Evolutionary conservation across 1,140 invertebrate species (phyloP).

Genomic region (Agrilus planipennis): DNA sequence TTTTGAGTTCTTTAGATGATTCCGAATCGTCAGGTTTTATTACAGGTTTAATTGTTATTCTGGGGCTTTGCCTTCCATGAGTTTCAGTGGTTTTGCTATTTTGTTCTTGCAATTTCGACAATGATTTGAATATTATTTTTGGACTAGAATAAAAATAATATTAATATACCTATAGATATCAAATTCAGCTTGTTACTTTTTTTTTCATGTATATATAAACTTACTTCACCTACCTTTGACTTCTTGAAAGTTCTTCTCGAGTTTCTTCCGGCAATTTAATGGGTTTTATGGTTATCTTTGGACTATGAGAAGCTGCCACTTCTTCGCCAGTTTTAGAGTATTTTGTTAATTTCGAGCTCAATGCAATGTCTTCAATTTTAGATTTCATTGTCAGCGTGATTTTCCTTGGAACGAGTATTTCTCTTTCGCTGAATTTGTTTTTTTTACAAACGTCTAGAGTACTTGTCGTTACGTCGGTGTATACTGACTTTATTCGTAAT

Average conservation of each 20-base stretch:
- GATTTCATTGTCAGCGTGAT: background rate
- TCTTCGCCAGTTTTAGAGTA: conserved; percentile 2
- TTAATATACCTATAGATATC: too few species aligned
- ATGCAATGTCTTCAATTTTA: background rate
- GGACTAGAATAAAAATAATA: too few species aligned
- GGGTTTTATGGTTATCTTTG: conserved; percentile 31
- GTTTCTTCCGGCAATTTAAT: conserved; percentile 22
- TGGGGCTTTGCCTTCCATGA: conserved; percentile 21
- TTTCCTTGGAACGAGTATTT: background rate
- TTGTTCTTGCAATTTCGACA: conserved; percentile 22
- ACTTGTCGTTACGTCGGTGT: too few species aligned
- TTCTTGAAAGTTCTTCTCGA: conserved; percentile 1
- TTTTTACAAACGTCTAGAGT: background rate
- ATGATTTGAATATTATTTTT: conserved; percentile 31
- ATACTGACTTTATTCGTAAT: background rate
- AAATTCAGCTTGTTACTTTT: too few species aligned
- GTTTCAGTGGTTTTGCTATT: conserved; percentile 12
- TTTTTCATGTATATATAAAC: too few species aligned
- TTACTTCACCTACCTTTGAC: too few species aligned
- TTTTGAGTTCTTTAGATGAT: conserved; percentile 8
- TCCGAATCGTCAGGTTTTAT: conserved; percentile 22
- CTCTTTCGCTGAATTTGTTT: background rate
- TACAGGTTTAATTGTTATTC: conserved; percentile 27
- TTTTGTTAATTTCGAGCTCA: conserved; percentile 4
- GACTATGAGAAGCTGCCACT: conserved; percentile 10